Conservation (phyloP, 2,113 vertebrate species). For the Synchiropus splendidus region DNA sequence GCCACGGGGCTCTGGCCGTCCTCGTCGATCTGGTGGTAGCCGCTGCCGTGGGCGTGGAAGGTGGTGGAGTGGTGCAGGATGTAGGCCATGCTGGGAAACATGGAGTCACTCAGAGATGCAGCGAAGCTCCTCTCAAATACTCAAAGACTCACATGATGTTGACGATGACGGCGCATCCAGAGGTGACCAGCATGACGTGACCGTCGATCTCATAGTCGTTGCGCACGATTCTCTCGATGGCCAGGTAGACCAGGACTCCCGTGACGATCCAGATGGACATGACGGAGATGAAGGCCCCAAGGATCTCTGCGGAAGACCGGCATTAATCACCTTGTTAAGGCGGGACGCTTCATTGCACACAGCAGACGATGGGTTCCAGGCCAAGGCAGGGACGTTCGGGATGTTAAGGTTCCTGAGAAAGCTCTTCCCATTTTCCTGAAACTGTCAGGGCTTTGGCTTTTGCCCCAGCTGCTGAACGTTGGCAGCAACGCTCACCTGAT, state of each 20-base stretch:
- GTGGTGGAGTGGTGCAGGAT: slow-evolving; percentile 85
- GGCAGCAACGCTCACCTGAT: slow-evolving; percentile 69
- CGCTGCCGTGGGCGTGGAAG: slow-evolving; percentile 70
- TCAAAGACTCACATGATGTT: slow-evolving; percentile 79
- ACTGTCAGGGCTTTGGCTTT: too few relatives aligned
- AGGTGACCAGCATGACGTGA: slow-evolving; percentile 84
- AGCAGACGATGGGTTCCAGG: too few relatives aligned
- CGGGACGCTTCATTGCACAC: not conserved
- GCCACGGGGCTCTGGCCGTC: slow-evolving; percentile 48
- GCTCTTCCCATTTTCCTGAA: too few relatives aligned
- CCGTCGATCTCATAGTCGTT: slow-evolving; percentile 91
- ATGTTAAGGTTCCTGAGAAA: too few relatives aligned
- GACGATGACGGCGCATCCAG: slow-evolving; percentile 78
- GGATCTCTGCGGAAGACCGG: slow-evolving; percentile 69
- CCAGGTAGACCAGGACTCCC: slow-evolving; percentile 82
- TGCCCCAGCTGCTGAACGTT: too few relatives aligned
- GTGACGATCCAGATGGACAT: slow-evolving; percentile 95
- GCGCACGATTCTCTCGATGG: slow-evolving; percentile 79
- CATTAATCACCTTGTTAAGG: not conserved
- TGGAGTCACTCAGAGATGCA: too few relatives aligned
- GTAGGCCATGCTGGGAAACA: slow-evolving; percentile 81
- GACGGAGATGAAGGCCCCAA: slow-evolving; percentile 84
- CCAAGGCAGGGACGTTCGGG: too few relatives aligned
- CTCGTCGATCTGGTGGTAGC: slow-evolving; percentile 81
- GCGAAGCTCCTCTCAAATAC: not conserved